Base-by-base conservation (phyloP, 64 coral and sea anemone species). In the Montipora efflorescens region DNA sequence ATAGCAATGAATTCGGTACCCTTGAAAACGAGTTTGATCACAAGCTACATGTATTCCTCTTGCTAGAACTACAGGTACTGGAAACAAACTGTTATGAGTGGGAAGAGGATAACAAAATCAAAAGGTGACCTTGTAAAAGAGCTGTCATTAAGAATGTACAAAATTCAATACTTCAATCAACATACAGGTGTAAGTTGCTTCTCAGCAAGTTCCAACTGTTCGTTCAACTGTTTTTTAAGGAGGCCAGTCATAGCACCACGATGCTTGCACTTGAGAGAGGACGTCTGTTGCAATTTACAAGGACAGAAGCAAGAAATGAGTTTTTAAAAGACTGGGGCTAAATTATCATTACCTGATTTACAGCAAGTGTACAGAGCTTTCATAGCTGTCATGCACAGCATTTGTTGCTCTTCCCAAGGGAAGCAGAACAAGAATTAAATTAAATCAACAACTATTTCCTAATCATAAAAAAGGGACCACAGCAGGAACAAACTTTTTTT, bases 181-280 rank as follows among this genome's bases (percentile, higher is more conserved):
- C 98, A 79, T 95, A 99, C 98, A 22, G 98, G 98, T 36, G 87
- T 90, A 55, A 96, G 83, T 83, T 96, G 95, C 46, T 94, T 94
- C 62, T 91, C 94, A 2, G 98, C 81, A 14, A 92, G 20, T 48
- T 92, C 95, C 5, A 96, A 16, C 84, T 99, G 98, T 55, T 99
- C 98, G n/a, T 91, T 89, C 22, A 99, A 14, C 75, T 99, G 98
- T 11, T 86, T 94, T 70, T 51, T 90, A 18, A 99, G 70, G 47
- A 99, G 94, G 28, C 74, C 69, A 48, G 90, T 92, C 68, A 99
- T 91, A 4, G 91, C 59, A 6, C 94, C 95, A 66, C 92, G 78
- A 43, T 99, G 98, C 13, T 88, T 83, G 21, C 91, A 87, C 51
- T 98, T 98, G 47, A 98, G 77, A 1, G 44, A 5, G 83, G 95